Conservation (phyloP, 1,140 invertebrate genomes). For the Branchinecta lindahli region DNA sequence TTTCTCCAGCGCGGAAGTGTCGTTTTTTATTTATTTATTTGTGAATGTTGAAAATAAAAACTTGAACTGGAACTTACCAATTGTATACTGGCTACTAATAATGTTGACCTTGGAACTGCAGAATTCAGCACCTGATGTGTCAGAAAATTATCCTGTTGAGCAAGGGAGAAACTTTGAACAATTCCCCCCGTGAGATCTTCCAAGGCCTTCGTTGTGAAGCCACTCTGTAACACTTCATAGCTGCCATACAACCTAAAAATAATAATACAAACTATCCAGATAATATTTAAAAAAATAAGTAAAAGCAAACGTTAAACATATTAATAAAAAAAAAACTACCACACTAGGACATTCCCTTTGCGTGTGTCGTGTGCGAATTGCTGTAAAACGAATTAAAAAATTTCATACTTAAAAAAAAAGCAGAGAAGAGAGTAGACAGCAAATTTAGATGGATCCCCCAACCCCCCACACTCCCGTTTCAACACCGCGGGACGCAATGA, state of each 20-base stretch:
- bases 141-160: conserved; percentile 29
- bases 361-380: no score
- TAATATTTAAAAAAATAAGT: conserved; percentile 13
- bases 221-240: conserved; percentile 46
- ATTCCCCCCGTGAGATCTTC: conserved; percentile 62
- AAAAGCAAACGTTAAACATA: conserved; percentile 15
- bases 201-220: conserved; percentile 47
- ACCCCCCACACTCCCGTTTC: no score
- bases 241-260: conserved; percentile 49
- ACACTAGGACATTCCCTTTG: no score
- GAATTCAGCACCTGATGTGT: conserved; percentile 52
- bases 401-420: no score
- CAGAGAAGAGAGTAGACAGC: no score
- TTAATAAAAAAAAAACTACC: neutral
- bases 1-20: no score
- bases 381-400: no score
- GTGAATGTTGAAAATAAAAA: no score
- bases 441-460: no score
- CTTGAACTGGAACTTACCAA: conserved; percentile 34
- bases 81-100: conserved; percentile 47
- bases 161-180: conserved; percentile 37
- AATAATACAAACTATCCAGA: neutral
- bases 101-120: conserved; percentile 51
- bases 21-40: no score
- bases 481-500: no score